phyloP scores from a whole-genome alignment of 2,888 invertebrate genomes.

The Clepsis dumicolana region DNA sequence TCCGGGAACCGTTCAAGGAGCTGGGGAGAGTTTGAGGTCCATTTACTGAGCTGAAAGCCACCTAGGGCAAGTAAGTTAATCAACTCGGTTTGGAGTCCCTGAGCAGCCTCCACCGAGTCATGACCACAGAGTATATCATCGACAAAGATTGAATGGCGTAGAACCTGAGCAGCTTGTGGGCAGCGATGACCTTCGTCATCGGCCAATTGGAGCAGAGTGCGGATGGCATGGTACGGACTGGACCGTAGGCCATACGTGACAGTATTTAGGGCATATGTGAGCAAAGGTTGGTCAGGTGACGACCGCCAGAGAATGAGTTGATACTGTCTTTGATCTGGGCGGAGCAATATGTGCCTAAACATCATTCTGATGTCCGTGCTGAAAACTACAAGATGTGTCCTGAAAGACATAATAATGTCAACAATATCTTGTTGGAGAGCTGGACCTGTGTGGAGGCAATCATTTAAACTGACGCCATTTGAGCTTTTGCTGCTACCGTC shows the following conservation, averaged over 20 bases:
- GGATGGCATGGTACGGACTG: conserved; percentile 30
- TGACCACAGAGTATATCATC: conserved; percentile 3
- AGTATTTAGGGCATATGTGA: conserved; percentile 2
- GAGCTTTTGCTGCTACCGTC: conserved; percentile 31
- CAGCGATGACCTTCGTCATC: conserved; percentile 13
- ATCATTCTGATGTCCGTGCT: conserved; percentile 7
- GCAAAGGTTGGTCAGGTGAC: conserved; percentile 23
- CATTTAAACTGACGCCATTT: conserved; percentile 22
- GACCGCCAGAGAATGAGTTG: conserved; percentile 9
- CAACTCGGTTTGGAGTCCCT: no score
- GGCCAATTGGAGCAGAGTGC: conserved; percentile 12
- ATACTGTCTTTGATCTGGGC: not conserved
- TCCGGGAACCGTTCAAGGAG: no score
- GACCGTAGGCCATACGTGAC: no score
- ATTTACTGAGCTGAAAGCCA: no score
- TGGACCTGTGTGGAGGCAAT: conserved; percentile 20
- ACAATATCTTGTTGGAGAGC: conserved; percentile 13
- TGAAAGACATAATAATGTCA: conserved; percentile 14
- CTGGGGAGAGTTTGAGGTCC: no score
- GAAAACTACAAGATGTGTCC: conserved; percentile 2
- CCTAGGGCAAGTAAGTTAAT: no score
- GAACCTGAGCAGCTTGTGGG: conserved; percentile 6
- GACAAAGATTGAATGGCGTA: not conserved
- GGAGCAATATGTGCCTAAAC: conserved; percentile 2
- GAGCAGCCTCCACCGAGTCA: no score